phyloP scores from a whole-genome alignment of 2,113 vertebrate species.

The Scatophagus argus region DNA sequence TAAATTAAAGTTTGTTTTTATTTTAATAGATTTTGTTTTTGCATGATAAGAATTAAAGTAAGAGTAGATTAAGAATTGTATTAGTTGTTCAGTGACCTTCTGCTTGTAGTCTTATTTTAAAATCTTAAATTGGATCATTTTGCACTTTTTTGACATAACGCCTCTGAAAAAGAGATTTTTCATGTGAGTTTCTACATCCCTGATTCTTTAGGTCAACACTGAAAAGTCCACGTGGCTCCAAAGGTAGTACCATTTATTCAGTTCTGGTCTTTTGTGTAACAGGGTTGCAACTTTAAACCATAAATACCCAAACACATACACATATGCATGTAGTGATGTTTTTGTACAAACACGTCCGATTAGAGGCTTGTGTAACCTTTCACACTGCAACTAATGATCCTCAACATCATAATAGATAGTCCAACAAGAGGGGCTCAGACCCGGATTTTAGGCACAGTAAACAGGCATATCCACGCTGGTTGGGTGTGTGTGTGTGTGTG shows the following conservation, averaged over 20 bases:
- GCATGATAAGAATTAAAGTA: neutral
- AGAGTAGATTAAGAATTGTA: too few species aligned
- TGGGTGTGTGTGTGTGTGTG: too few species aligned
- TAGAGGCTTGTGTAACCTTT: conserved; percentile 73
- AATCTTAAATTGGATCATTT: neutral
- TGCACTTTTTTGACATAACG: neutral
- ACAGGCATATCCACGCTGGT: conserved; percentile 92
- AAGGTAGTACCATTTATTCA: neutral
- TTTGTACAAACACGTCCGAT: conserved; percentile 56
- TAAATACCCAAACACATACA: neutral
- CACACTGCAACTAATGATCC: conserved; percentile 80
- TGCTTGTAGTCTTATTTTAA: neutral
- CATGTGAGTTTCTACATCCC: too few species aligned
- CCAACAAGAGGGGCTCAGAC: conserved; percentile 88
- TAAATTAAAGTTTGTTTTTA: neutral
- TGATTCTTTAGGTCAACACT: neutral
- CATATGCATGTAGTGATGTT: conserved; percentile 30
- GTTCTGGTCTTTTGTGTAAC: neutral
- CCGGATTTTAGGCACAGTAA: conserved; percentile 92
- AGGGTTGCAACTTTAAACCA: conserved; percentile 14
- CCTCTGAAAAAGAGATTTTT: neutral
- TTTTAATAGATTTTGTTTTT: neutral
- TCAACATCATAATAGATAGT: conserved; percentile 88
- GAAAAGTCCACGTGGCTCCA: conserved; percentile 2
- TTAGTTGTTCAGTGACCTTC: neutral